Conservation (phyloP, 2,113 vertebrate genomes). For the Tyto alba region DNA sequence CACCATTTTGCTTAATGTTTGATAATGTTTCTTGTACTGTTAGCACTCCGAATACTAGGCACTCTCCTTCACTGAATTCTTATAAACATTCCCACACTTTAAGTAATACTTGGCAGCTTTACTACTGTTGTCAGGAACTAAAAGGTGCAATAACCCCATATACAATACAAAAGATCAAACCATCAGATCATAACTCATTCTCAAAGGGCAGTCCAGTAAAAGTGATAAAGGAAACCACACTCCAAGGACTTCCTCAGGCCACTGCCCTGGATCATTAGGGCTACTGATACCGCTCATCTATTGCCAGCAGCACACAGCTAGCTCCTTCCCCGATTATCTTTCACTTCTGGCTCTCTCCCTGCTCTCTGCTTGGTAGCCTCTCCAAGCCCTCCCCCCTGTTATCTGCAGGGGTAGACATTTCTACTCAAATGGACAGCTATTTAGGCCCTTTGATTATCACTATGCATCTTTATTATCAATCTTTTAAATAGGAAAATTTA, state of each 20-base stretch:
- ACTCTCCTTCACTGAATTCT: conserved; percentile 4
- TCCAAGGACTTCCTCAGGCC: conserved; percentile 63
- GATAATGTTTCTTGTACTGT: background rate
- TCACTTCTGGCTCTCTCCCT: background rate
- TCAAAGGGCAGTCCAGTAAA: conserved; percentile 36
- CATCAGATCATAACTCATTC: conserved; percentile 38
- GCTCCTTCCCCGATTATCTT: background rate
- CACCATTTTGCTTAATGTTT: background rate
- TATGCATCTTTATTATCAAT: background rate
- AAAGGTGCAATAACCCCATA: conserved; percentile 48
- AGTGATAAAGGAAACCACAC: conserved; percentile 51
- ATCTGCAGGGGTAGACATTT: background rate
- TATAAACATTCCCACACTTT: conserved; percentile 63
- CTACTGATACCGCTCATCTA: background rate
- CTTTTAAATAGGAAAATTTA: background rate
- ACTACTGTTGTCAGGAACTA: conserved; percentile 49
- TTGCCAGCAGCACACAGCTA: background rate
- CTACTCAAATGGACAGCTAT: background rate
- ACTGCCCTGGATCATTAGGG: conserved; percentile 30
- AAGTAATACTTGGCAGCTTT: conserved; percentile 57
- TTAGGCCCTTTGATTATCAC: background rate
- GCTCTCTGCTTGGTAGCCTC: background rate
- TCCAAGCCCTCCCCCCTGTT: background rate
- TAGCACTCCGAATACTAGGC: background rate
- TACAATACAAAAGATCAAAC: conserved; percentile 55